Percentiles rank a stretch among this genome's conserved stretches.
phyloP scores from a whole-genome alignment of 2,113 vertebrate genomes.

The Formicarius rufipectus region DNA sequence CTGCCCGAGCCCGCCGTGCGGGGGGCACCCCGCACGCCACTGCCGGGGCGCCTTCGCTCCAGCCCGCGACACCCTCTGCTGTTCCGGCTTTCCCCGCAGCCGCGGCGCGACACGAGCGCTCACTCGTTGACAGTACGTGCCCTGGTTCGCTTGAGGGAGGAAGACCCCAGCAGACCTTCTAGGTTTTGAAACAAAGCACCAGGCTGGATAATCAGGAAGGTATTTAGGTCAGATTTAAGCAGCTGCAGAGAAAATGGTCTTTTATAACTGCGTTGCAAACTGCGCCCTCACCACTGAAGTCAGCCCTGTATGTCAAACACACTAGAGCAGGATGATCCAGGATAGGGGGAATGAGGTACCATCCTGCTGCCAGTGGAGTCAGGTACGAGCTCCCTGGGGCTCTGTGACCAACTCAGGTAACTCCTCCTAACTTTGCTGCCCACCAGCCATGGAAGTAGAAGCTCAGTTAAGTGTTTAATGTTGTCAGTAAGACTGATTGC shows the following conservation, averaged over 20 bases:
- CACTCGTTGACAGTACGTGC: fast-evolving
- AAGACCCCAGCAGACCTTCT: not conserved
- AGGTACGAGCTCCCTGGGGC: not conserved
- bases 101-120: not conserved
- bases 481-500: not conserved
- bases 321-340: not conserved
- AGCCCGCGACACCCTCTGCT: not conserved
- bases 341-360: not conserved
- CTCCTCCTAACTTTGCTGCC: not conserved
- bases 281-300: not conserved
- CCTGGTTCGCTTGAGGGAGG: not conserved
- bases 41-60: fast-evolving
- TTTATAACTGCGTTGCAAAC: not conserved
- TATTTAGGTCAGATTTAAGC: constrained; percentile 24
- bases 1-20: fast-evolving
- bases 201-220: not conserved
- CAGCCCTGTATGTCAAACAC: not conserved
- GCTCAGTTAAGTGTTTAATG: not conserved
- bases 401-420: not conserved
- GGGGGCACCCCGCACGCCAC: not conserved
- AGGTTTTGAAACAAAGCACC: constrained; percentile 5
- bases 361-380: not conserved
- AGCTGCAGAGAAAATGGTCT: not conserved
- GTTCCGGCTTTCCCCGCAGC: not conserved
- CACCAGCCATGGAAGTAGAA: not conserved